Conservation (phyloP, 2,888 invertebrate genomes). For the Agrotis exclamationis region DNA sequence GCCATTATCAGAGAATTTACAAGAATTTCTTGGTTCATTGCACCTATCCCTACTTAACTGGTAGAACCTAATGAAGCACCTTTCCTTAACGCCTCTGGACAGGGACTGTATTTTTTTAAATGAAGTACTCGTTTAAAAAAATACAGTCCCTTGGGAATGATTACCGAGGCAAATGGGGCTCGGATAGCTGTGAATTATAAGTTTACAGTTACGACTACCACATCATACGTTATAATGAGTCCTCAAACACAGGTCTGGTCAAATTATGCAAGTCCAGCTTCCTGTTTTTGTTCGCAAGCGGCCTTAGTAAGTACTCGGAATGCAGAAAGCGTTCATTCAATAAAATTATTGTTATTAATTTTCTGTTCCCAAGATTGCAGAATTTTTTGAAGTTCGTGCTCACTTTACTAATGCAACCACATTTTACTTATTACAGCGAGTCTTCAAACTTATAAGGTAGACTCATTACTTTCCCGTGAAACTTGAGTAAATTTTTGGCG, state of each 20-base stretch:
- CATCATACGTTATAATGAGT: conserved; percentile 72
- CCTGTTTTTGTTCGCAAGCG: conserved; percentile 64
- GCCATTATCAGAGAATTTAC: conserved; percentile 21
- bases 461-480: neutral
- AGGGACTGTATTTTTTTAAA: too few relatives aligned
- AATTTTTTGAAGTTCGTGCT: conserved; percentile 1
- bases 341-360: conserved; percentile 28
- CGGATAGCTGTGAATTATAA: conserved; percentile 70
- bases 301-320: conserved; percentile 31
- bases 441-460: neutral
- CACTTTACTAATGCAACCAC: neutral
- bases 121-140: conserved; percentile 49
- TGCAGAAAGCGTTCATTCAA: conserved; percentile 32
- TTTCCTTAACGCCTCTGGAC: conserved; percentile 24
- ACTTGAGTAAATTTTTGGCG: neutral
- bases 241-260: conserved; percentile 66
- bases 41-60: neutral
- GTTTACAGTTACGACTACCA: conserved; percentile 55
- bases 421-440: neutral
- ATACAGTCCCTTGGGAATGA: conserved; percentile 61
- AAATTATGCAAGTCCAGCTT: conserved; percentile 69
- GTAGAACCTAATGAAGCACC: conserved; percentile 3
- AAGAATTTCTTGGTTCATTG: conserved; percentile 3
- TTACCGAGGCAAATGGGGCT: conserved; percentile 68
- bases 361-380: neutral